phyloP scores from a whole-genome alignment of 2,797 vertebrate genomes.

The Hypotaenidia philippensis region DNA sequence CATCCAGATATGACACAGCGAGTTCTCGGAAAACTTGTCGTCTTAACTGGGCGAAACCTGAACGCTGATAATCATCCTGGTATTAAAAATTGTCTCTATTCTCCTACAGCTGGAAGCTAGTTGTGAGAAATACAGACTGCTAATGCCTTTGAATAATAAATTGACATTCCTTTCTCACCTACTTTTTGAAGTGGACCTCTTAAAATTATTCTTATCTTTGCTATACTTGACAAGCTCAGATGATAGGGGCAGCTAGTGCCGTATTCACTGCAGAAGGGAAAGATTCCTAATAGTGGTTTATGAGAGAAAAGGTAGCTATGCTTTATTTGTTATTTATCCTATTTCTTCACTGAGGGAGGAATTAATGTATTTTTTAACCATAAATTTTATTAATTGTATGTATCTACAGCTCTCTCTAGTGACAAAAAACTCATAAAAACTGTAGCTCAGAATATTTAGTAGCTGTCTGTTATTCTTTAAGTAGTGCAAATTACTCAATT shows the following conservation, averaged over 20 bases:
- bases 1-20: not conserved
- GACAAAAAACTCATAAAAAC: slow-evolving; percentile 45
- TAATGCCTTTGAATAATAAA: not conserved
- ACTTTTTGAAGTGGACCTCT: not conserved
- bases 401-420: slow-evolving; percentile 54
- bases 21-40: not conserved
- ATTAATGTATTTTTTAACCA: slow-evolving; percentile 37
- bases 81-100: not conserved
- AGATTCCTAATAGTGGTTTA: not conserved
- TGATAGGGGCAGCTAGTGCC: not conserved
- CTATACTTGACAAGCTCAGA: not conserved
- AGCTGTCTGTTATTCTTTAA: not conserved
- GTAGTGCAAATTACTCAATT: not conserved
- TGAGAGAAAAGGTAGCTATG: not conserved
- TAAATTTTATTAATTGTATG: slow-evolving; percentile 37
- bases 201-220: not conserved
- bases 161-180: not conserved
- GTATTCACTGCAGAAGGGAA: not conserved
- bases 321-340: slow-evolving; percentile 21
- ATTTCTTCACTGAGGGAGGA: not conserved
- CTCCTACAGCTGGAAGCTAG: not conserved
- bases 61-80: not conserved
- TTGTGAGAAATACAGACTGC: not conserved
- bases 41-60: not conserved
- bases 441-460: slow-evolving; percentile 4